Evolutionary conservation across 2,888 invertebrate genomes (phyloP).

Genomic region (Ptychoptera albimana): DNA sequence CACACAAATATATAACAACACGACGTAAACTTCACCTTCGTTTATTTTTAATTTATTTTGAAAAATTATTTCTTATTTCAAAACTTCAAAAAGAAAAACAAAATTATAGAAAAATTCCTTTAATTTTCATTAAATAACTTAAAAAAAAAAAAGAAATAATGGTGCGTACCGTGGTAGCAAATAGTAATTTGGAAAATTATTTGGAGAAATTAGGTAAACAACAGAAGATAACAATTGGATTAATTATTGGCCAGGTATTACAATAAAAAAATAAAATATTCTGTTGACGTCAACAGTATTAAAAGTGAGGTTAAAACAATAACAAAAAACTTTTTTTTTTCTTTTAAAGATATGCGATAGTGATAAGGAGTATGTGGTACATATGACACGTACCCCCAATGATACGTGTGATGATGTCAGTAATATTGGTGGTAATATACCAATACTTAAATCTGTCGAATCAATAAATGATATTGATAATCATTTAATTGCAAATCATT

Average conservation of each 20-base stretch:
- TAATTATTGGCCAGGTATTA: slow-evolving; percentile 73
- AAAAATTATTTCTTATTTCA: too few species aligned
- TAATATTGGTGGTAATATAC: slow-evolving; percentile 21
- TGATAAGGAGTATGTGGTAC: slow-evolving; percentile 59
- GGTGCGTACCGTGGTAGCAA: slow-evolving; percentile 48
- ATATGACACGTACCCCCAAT: slow-evolving; percentile 61
- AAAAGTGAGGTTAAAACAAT: not conserved
- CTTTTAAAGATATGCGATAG: slow-evolving; percentile 31
- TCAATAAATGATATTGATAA: slow-evolving; percentile 44
- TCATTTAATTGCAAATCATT: slow-evolving; percentile 62
- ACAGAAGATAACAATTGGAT: slow-evolving; percentile 49
- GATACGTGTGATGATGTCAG: slow-evolving; percentile 27
- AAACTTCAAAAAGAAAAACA: too few species aligned
- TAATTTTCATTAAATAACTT: too few species aligned
- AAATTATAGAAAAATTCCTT: too few species aligned
- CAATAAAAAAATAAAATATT: slow-evolving; percentile 10
- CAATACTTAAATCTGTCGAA: slow-evolving; percentile 21
- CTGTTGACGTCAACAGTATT: slow-evolving; percentile 10
- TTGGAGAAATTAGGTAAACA: slow-evolving; percentile 44
- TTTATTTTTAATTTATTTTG: too few species aligned
- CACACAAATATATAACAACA: too few species aligned
- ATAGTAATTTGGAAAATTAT: slow-evolving; percentile 50
- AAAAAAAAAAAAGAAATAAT: not conserved
- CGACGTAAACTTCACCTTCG: too few species aligned
- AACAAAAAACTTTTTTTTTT: not conserved